Evolutionary conservation across 23 tunicate genomes (phyloP), one percentile per base, ranked within the genome.

Genomic region (Botrylloides violaceus): DNA sequence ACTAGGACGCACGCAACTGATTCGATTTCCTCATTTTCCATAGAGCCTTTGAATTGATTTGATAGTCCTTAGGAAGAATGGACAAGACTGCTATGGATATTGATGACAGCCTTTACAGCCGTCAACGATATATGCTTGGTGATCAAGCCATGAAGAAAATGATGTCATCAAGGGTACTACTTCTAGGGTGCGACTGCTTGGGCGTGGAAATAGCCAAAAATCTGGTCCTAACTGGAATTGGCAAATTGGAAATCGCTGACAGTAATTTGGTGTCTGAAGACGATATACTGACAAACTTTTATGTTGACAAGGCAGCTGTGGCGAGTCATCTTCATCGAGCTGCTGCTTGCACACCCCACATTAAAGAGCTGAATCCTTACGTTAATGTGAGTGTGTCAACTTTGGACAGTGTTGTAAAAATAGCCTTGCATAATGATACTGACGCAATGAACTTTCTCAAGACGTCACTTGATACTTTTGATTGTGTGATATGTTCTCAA

Each of bases 131-230:
- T 28, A 68, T 68, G 74, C 58, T 68, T 18, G 74, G 74, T 34
- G 74, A 68, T 28, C 1, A 43, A n/a, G 74, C 74, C 39, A 68
- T 68, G 74, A 68, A 43, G n/a, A 68, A 25, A 39, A 68, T 68
- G 74, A 43, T 43, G 36, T 36, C 74, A 36, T 35, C 74, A 28
- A 19, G 9, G 24, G 74, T 43, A 35, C 74, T 68, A 20, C 25
- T 68, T 9, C 23, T 68, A 43, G 74, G 74, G 5, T 68, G 74
- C 36, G 74, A 68, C 36, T 36, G 58, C 27, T 29, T 68, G 21
- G 74, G 74, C 5, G 74, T 68, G 27, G 74, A 68, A 39, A 36
- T 68, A 21, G 74, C 74, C 35, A 68, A 68, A 43, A 68, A 68
- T 43, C 27, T 68, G 7, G 74, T 43, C 1, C 32, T 68, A 6